Conservation (phyloP, 1,140 invertebrate species). For the Gryon sp. region DNA sequence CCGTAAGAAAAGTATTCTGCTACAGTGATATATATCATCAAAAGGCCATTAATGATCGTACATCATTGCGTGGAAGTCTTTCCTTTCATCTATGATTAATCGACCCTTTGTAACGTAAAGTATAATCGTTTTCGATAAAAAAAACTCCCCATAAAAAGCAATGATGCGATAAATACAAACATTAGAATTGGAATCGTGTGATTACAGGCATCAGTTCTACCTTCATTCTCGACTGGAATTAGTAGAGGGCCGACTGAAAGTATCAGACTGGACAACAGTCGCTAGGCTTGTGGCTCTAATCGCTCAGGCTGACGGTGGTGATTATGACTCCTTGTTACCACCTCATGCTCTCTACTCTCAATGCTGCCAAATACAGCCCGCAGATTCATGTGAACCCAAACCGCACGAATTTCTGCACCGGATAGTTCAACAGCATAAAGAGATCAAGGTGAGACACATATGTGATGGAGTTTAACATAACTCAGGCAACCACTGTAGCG, state of each 20-base stretch:
- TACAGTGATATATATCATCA: constrained; percentile 31
- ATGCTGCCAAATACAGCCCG: constrained; percentile 81
- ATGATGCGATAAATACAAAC: constrained; percentile 29
- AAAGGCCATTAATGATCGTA: constrained; percentile 42
- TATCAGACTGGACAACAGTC: constrained; percentile 84
- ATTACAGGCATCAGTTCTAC: constrained; percentile 88
- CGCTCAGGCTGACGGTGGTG: constrained; percentile 86
- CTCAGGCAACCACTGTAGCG: constrained; percentile 1
- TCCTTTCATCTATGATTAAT: constrained; percentile 33
- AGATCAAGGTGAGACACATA: constrained; percentile 74
- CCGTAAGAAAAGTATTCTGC: no score
- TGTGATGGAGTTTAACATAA: constrained; percentile 4
- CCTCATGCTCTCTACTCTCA: constrained; percentile 82
- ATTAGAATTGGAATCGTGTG: constrained; percentile 54
- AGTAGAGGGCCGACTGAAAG: constrained; percentile 84
- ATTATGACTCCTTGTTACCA: constrained; percentile 83
- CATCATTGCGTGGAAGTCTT: constrained; percentile 28
- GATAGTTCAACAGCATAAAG: constrained; percentile 83
- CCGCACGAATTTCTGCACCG: constrained; percentile 83
- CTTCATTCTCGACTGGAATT: constrained; percentile 88
- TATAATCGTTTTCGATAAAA: no score
- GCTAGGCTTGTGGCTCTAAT: constrained; percentile 87
- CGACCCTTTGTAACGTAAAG: no score
- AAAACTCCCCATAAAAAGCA: constrained; percentile 22
- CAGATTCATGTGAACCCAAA: constrained; percentile 80